Percentiles rank a stretch among this genome's conserved stretches.
Evolutionary conservation across 2,797 vertebrate genomes (phyloP).

Genomic region (Percopsis omiscomaycus): DNA sequence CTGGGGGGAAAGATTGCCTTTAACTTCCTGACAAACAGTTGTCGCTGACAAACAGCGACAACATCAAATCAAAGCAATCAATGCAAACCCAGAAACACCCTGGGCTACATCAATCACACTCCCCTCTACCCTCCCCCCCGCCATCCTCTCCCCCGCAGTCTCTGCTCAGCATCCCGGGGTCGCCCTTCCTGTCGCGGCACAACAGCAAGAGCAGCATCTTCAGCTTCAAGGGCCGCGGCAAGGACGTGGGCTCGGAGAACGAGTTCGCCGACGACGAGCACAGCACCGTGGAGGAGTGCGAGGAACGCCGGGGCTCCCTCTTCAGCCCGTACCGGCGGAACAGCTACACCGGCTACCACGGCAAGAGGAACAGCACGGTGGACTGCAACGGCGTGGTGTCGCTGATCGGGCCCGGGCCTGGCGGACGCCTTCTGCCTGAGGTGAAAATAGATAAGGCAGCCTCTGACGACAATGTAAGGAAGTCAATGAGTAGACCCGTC

Average conservation of each 20-base stretch:
- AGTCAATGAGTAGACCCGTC: constrained; percentile 81
- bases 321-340: constrained; percentile 92
- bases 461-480: constrained; percentile 88
- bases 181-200: constrained; percentile 94
- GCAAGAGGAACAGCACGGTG: constrained; percentile 97
- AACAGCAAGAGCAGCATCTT: constrained; percentile 99
- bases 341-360: constrained; percentile 95
- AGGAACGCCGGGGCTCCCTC: constrained; percentile 91
- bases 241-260: constrained; percentile 93
- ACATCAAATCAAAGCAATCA: constrained; percentile 35
- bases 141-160: neutral
- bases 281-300: constrained; percentile 97
- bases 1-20: constrained; percentile 25
- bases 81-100: constrained; percentile 29
- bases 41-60: constrained; percentile 38
- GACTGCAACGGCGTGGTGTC: constrained; percentile 99
- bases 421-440: constrained; percentile 98
- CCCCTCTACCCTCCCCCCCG: neutral
- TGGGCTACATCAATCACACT: constrained; percentile 20
- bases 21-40: constrained; percentile 39
- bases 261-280: constrained; percentile 98
- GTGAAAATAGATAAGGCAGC: constrained; percentile 99
- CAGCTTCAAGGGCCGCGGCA: constrained; percentile 90
- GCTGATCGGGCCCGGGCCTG: constrained; percentile 91
- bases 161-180: constrained; percentile 88